phyloP scores from a whole-genome alignment of 2,797 vertebrate species.

The Dallia pectoralis region DNA sequence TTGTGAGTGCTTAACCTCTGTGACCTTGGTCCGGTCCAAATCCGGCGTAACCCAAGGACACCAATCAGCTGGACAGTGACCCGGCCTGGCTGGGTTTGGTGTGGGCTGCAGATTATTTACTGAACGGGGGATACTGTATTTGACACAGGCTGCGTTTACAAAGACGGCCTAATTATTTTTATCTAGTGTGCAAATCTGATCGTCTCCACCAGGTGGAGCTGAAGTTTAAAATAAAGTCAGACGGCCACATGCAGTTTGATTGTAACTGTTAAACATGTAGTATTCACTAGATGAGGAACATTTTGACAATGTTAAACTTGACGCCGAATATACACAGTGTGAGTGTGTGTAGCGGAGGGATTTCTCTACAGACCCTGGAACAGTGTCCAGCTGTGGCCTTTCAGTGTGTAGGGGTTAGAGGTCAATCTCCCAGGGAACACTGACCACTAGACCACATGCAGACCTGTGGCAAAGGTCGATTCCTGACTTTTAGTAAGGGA shows the following conservation, averaged over 20 bases:
- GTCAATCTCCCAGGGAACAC: not conserved
- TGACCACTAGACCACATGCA: not conserved
- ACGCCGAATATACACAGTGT: too few relatives aligned
- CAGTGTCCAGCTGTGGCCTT: not conserved
- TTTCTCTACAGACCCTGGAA: not conserved
- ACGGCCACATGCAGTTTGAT: not conserved
- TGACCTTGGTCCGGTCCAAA: constrained; percentile 9
- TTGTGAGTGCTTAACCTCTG: not conserved
- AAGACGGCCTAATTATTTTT: not conserved
- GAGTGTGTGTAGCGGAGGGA: too few relatives aligned
- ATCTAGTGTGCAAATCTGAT: not conserved
- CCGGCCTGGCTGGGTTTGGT: not conserved
- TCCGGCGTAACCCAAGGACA: not conserved
- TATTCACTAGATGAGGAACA: too few relatives aligned
- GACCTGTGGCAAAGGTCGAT: not conserved
- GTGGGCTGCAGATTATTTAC: not conserved
- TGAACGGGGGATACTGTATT: not conserved
- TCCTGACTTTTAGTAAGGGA: too few relatives aligned
- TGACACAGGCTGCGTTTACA: not conserved
- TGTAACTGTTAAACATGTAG: not conserved
- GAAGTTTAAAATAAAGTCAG: not conserved
- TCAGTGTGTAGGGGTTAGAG: not conserved
- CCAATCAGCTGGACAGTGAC: not conserved
- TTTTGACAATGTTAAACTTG: not conserved
- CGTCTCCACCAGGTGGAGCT: not conserved